These are phyloP conservation scores for Geophilus truncorum DNA, from an alignment of 2,888 invertebrate genomes.

Conservation along the genomic window DNA sequence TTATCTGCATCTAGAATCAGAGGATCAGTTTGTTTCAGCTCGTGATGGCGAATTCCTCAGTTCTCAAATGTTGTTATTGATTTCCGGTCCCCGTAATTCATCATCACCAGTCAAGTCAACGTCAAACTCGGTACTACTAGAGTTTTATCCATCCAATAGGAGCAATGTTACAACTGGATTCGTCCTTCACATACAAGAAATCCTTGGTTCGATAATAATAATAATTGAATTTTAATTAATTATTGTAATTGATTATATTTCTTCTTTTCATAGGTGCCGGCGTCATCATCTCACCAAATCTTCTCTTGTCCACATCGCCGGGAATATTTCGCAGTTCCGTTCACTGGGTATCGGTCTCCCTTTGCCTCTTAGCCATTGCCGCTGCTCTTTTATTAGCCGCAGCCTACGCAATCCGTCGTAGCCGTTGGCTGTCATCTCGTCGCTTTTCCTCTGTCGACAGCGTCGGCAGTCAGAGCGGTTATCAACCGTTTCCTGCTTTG, in stretches of 20 bases:
- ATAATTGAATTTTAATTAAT: no score
- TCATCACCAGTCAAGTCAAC: background rate
- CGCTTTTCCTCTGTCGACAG: background rate
- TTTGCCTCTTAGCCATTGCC: background rate
- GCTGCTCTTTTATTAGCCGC: background rate
- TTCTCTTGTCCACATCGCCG: background rate
- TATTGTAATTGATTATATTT: no score
- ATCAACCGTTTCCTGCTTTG: slow-evolving; percentile 31
- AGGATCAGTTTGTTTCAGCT: background rate
- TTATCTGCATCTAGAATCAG: background rate
- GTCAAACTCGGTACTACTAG: background rate
- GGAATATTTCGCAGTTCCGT: background rate
- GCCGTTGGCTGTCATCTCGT: background rate
- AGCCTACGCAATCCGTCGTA: background rate
- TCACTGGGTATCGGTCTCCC: background rate
- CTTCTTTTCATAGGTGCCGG: background rate
- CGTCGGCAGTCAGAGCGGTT: background rate
- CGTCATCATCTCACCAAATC: background rate
- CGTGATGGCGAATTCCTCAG: slow-evolving; percentile 22
- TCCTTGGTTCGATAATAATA: background rate
- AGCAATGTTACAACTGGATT: slow-evolving; percentile 11
- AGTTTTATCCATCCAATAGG: slow-evolving; percentile 23
- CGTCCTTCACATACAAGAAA: background rate
- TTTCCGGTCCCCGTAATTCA: background rate
- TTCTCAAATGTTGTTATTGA: slow-evolving; percentile 22